Base-by-base conservation (phyloP, 2,888 invertebrate species). In the Strigamia transsilvanica region DNA sequence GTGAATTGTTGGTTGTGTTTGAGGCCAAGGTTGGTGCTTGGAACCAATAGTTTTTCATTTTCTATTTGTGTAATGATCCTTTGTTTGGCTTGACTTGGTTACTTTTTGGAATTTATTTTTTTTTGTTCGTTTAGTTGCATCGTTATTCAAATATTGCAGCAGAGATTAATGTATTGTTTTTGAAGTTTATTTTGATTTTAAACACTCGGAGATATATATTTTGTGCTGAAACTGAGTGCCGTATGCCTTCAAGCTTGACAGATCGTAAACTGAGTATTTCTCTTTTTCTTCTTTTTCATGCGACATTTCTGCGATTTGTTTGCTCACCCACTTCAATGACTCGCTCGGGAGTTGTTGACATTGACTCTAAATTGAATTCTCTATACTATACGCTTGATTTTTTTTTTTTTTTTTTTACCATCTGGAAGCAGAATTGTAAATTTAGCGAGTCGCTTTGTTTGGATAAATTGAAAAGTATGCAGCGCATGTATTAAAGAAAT, bases 281-380 rank as follows among this genome's bases (percentile, higher is more conserved):
- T 46, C 5, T 46, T n/a, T 46, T 46, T 46, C 12, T 46, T 46
- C 12, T n/a, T n/a, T n/a, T 46, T n/a, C 15, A 46, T 46, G 4
- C n/a, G 46, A 46, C 46, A n/a, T 46, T 46, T 13, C 46, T n/a
- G n/a, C n/a, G 46, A 46, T 46, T 46, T 56, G 56, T 56, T 56
- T 56, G 56, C 56, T 56, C 18, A 56, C 2, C 56, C n/a, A 56
- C n/a, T 56, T n/a, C 21, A 18, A 9, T 56, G 56, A n/a, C 21
- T n/a, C 18, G 46, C 21, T 56, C 18, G 56, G 56, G 56, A 56
- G 56, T 18, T 56, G 56, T 56, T 56, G 56, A 56, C 56, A 18
- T n/a, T 18, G 56, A 6, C 18, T 56, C 18, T 56, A 56, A 56
- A 56, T 56, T 56, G 56, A 56, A 56, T n/a, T n/a, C 46, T 46